Conservation (phyloP, 2,888 invertebrate genomes). For the Exephanes ischioxanthus region DNA sequence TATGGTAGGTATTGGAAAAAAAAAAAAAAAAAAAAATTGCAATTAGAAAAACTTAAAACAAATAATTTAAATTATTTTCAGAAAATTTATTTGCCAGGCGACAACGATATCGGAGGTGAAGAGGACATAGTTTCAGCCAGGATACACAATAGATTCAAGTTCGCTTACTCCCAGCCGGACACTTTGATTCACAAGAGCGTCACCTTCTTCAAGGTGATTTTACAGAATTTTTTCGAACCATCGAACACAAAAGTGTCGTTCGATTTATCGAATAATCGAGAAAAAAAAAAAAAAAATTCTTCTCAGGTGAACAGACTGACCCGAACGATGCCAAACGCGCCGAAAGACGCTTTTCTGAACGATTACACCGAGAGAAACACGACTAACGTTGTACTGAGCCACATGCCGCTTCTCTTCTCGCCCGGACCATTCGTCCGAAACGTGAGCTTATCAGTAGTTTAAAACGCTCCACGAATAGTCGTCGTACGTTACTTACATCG, state of each 20-base stretch:
- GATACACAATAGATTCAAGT: conserved; percentile 90
- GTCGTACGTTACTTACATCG: not conserved
- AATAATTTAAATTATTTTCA: conserved; percentile 81
- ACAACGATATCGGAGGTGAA: conserved; percentile 99
- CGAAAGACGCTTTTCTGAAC: conserved; percentile 83
- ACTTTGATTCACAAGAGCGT: conserved; percentile 88
- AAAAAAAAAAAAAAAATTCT: not conserved
- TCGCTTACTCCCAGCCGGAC: conserved; percentile 87
- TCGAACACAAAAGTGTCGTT: not conserved
- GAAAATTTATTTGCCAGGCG: conserved; percentile 96
- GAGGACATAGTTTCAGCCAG: conserved; percentile 90
- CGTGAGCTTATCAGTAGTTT: conserved; percentile 78
- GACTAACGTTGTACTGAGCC: conserved; percentile 90
- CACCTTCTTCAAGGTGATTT: conserved; percentile 89
- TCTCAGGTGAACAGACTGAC: conserved; percentile 88
- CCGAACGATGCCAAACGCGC: conserved; percentile 87
- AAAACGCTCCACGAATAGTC: conserved; percentile 6
- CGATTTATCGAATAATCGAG: not conserved
- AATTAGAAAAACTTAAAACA: conserved; percentile 21
- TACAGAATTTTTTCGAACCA: not conserved
- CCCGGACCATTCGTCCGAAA: conserved; percentile 86
- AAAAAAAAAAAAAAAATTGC: conserved; percentile 3
- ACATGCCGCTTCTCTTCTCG: conserved; percentile 89
- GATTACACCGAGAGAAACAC: conserved; percentile 85
- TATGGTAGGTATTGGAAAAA: conserved; percentile 75